A percentile compares a stretch with the other conserved stretches of the same genome.
These are phyloP conservation scores for Pelecanus crispus DNA, from an alignment of 2,113 vertebrate species.

Conservation along the genomic window DNA sequence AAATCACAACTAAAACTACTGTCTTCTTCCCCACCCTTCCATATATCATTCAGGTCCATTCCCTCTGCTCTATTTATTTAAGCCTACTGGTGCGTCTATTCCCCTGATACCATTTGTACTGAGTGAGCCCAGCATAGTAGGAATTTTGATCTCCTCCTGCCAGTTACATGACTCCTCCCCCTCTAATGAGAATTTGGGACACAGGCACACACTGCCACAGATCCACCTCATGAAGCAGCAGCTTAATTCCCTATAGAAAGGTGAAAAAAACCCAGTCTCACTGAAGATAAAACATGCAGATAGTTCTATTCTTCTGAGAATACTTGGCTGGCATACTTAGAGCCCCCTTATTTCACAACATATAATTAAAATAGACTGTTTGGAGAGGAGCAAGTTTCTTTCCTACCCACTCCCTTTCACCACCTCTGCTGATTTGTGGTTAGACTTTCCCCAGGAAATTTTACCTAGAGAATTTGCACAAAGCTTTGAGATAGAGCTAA, in stretches of 20 bases:
- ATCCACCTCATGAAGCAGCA: neutral
- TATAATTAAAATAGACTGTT: neutral
- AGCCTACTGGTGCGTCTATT: neutral
- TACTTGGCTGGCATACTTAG: neutral
- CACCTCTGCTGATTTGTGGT: neutral
- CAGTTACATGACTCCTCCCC: neutral
- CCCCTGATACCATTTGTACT: neutral
- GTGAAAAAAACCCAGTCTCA: neutral
- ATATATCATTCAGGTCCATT: neutral
- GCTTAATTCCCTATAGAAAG: neutral
- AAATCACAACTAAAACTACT: neutral
- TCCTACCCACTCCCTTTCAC: neutral
- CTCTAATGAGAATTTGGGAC: neutral
- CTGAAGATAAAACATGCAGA: neutral
- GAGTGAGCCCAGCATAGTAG: neutral
- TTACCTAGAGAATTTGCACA: neutral
- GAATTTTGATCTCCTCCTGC: neutral
- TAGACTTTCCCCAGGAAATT: neutral
- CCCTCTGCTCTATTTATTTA: neutral
- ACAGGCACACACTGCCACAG: neutral
- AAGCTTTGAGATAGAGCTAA: neutral
- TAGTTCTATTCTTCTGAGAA: neutral
- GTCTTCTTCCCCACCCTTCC: neutral
- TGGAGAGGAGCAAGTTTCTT: neutral
- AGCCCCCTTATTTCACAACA: neutral